phyloP scores from a whole-genome alignment of 2,797 vertebrate genomes.

The Pangasius sanitwongsei region DNA sequence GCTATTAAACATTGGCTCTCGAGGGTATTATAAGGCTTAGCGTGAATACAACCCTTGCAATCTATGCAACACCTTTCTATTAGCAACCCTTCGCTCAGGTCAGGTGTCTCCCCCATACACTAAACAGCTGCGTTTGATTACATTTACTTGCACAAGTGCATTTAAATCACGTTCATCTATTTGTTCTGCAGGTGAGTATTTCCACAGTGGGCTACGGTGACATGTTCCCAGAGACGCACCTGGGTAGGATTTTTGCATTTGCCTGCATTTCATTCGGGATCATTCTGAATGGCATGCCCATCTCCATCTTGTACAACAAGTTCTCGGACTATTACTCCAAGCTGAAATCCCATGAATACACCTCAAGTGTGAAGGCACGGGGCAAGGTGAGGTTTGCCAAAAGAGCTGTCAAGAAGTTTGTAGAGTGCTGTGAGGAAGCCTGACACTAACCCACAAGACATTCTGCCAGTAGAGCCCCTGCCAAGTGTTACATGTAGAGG shows the following conservation, averaged over 20 bases:
- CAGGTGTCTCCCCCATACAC: background rate
- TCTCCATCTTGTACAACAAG: slow-evolving; percentile 83
- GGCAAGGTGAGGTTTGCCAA: slow-evolving; percentile 66
- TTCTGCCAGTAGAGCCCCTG: background rate
- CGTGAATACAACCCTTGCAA: background rate
- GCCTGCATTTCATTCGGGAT: slow-evolving; percentile 81
- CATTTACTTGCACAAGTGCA: background rate
- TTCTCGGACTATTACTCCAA: slow-evolving; percentile 84
- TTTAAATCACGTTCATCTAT: background rate
- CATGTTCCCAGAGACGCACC: slow-evolving; percentile 72
- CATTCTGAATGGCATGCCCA: slow-evolving; percentile 84
- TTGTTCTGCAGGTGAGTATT: slow-evolving; percentile 76
- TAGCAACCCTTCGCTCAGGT: background rate
- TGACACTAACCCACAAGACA: background rate
- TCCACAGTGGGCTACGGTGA: slow-evolving; percentile 83
- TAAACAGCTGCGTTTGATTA: background rate
- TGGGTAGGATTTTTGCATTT: slow-evolving; percentile 77
- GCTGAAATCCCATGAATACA: slow-evolving; percentile 76
- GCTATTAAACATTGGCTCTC: slow-evolving; percentile 42
- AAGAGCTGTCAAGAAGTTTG: slow-evolving; percentile 63
- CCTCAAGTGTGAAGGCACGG: slow-evolving; percentile 59
- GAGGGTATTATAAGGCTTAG: background rate
- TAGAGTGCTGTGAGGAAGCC: slow-evolving; percentile 54
- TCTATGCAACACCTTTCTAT: background rate
- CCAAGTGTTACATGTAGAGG: background rate